These are phyloP conservation scores for Stomatorhinus ivindoensis DNA, from an alignment of 2,113 vertebrate species.

Conservation along the genomic window DNA sequence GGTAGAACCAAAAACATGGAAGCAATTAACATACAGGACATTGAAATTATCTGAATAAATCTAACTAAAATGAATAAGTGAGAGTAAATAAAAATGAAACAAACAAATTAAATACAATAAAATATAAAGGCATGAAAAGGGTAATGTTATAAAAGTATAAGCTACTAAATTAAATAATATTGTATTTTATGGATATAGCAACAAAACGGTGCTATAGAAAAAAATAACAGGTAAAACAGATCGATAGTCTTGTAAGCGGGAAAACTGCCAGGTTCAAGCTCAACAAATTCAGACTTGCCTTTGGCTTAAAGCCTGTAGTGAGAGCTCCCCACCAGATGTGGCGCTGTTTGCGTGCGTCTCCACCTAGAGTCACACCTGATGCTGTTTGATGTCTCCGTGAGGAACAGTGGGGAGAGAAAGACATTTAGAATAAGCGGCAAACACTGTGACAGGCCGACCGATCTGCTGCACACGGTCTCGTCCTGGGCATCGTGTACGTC, in stretches of 20 bases:
- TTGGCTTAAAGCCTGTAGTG: background rate
- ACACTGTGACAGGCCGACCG: background rate
- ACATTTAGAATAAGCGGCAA: background rate
- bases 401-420: background rate
- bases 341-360: background rate
- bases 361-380: background rate
- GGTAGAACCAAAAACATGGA: background rate
- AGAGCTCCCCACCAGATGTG: background rate
- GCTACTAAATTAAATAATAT: background rate
- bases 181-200: background rate
- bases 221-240: background rate
- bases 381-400: background rate
- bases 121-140: background rate
- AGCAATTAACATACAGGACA: background rate
- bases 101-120: background rate
- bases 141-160: background rate
- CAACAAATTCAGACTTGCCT: background rate
- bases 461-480: background rate
- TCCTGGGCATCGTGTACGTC: background rate
- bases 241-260: background rate
- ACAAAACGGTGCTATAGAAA: background rate
- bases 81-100: background rate
- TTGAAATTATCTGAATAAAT: background rate
- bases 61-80: background rate
- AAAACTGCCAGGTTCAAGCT: background rate